Percentiles rank a stretch among this genome's conserved stretches.
phyloP scores from a whole-genome alignment of 2,888 invertebrate genomes.

The Trissoscelio sp. region DNA sequence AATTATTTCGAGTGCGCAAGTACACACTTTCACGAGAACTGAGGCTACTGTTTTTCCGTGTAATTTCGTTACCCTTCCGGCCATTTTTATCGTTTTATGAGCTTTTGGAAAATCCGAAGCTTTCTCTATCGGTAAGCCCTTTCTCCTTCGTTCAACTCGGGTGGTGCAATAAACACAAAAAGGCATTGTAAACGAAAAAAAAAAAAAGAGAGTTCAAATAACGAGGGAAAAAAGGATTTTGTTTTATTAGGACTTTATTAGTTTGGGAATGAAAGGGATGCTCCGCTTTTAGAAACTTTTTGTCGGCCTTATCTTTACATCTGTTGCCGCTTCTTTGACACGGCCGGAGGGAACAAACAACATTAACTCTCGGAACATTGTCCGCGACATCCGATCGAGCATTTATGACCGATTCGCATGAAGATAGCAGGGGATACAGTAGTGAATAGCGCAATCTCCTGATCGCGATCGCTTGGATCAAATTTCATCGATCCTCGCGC shows the following conservation, averaged over 20 bases:
- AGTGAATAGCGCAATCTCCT: constrained; percentile 44
- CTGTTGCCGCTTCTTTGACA: constrained; percentile 55
- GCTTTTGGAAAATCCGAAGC: constrained; percentile 21
- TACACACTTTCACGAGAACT: constrained; percentile 45
- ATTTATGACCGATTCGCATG: constrained; percentile 65
- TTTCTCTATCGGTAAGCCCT: neutral
- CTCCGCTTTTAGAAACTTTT: constrained; percentile 19
- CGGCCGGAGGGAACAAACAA: constrained; percentile 25
- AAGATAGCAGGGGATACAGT: constrained; percentile 48
- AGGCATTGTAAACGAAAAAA: neutral
- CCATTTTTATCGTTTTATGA: constrained; percentile 17
- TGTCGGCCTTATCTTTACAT: constrained; percentile 55
- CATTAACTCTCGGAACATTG: constrained; percentile 52
- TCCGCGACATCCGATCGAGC: constrained; percentile 57
- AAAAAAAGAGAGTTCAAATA: neutral
- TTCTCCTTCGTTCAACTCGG: neutral
- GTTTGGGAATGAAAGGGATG: constrained; percentile 8
- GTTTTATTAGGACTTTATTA: constrained; percentile 1
- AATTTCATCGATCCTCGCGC: constrained; percentile 56
- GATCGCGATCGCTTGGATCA: constrained; percentile 49
- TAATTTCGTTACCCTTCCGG: constrained; percentile 12
- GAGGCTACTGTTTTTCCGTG: constrained; percentile 5
- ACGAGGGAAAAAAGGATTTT: neutral
- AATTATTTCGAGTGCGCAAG: constrained; percentile 49
- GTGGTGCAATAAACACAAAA: neutral